Conservation (phyloP, 2,888 invertebrate genomes). For the Euzophera pinguis region DNA sequence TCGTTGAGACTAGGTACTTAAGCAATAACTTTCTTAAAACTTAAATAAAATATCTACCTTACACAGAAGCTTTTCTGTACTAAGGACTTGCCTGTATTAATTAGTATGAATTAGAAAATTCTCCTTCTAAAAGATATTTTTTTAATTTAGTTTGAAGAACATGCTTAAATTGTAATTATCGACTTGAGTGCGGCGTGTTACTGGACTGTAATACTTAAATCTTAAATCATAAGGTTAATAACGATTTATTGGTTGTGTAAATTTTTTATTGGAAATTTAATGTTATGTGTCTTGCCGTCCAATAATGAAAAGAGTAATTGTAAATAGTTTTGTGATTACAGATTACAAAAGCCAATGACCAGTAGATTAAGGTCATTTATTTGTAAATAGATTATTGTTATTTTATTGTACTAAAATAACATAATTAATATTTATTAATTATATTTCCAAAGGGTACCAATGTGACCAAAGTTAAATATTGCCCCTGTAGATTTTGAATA, state of each 20-base stretch:
- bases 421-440: neutral
- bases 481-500: neutral
- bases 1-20: too few species aligned
- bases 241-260: slow-evolving; percentile 4
- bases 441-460: slow-evolving; percentile 8
- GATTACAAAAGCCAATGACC: slow-evolving; percentile 7
- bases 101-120: too few species aligned
- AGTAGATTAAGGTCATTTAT: neutral
- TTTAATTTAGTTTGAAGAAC: too few species aligned
- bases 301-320: neutral
- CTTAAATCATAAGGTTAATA: neutral
- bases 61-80: too few species aligned
- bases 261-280: neutral
- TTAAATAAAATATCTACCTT: too few species aligned
- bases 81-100: too few species aligned
- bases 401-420: neutral
- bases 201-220: too few species aligned
- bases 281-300: neutral
- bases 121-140: too few species aligned
- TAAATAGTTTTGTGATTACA: slow-evolving; percentile 11
- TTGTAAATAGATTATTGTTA: slow-evolving; percentile 10
- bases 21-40: too few species aligned
- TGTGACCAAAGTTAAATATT: neutral
- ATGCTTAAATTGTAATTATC: too few species aligned
- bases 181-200: too few species aligned